Evolutionary conservation across 2,888 invertebrate species (phyloP), one percentile per base, ranked within the genome.

Genomic region (Philereme vetulata): DNA sequence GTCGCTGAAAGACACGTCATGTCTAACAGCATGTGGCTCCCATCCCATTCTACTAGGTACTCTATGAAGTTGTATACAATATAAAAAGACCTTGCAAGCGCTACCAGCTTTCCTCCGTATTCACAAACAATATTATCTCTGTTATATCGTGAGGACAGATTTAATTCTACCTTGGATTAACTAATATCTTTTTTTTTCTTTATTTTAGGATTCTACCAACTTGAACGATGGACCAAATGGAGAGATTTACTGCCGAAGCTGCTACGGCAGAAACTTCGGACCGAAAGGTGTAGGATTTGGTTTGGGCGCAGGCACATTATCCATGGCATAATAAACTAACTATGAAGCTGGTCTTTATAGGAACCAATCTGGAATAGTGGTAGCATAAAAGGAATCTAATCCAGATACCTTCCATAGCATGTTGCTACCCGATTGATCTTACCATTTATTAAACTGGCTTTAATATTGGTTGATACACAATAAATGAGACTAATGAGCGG

Each of bases 221-320:
- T 93, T 97, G 75, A 97, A 97, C 82, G 98, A 98, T 80, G 98
- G 96, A 70, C 98, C 98, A 64, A 96, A 98, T 84, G 96, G 96
- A 56, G 97, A 98, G 83, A 97, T 98, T 82, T 98, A 97, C 93
- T 98, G 98, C 93, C 95, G 96, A 84, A 94, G 96, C 71, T 98
- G 97, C 90, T 98, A 98, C 87, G 96, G 96, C 72, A 94, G 96
- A 79, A 96, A 96, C 88, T 98, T 94, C 82, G 97, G 97, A 56
- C 97, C 97, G 43, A 96, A 96, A 84, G 97, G 97, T 72, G 96
- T 97, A 77, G 98, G 98, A 69, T 98, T 95, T 82, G 98, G 98
- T 72, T 93, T 97, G 93, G 98, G 98, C 76, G 97, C 97, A 84
- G 98, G 98, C 85, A 95, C 96, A 81, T 94, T 97, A 76, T 96